Conservation (phyloP, 2,797 vertebrate species). For the Ara ararauna region DNA sequence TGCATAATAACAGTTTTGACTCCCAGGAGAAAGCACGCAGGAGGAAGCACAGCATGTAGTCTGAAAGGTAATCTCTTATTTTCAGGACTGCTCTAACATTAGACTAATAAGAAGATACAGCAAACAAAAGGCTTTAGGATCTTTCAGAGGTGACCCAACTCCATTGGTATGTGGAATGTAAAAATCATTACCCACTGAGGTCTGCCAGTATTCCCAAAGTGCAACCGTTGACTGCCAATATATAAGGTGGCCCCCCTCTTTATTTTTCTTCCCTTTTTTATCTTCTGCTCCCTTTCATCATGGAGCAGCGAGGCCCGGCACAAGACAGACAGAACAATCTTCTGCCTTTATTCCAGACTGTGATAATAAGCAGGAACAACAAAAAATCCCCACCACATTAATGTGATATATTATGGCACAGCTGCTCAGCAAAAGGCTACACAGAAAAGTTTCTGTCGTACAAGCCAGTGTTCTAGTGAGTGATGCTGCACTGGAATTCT, state of each 20-base stretch:
- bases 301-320: neutral
- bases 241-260: neutral
- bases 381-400: neutral
- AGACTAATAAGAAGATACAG: neutral
- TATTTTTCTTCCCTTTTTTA: neutral
- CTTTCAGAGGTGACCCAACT: neutral
- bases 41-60: neutral
- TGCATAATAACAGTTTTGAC: neutral
- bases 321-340: neutral
- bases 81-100: neutral
- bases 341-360: neutral
- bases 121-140: constrained; percentile 1
- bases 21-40: neutral
- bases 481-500: neutral
- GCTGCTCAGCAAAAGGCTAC: neutral
- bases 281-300: neutral
- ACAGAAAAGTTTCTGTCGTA: neutral
- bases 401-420: neutral
- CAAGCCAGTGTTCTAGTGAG: neutral
- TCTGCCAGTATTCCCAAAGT: neutral
- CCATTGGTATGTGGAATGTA: neutral
- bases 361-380: neutral
- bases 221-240: neutral
- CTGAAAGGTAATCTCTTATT: neutral
- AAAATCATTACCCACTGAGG: neutral